Evolutionary conservation across 2,888 invertebrate genomes (phyloP).

Genomic region (Luperina testacea): DNA sequence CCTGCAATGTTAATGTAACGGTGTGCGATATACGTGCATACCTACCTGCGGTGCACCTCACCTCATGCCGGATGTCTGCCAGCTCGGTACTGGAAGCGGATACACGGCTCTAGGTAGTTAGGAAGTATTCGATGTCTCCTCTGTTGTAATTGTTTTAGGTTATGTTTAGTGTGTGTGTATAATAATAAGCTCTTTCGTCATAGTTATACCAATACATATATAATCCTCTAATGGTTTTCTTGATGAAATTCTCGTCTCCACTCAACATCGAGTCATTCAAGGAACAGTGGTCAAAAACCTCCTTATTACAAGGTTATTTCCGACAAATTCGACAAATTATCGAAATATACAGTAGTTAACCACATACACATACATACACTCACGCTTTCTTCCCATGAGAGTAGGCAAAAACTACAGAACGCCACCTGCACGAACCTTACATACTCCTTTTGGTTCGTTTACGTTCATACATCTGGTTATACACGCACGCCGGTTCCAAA

Average conservation of each 20-base stretch:
- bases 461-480: too few relatives aligned
- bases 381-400: too few relatives aligned
- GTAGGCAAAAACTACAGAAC: too few relatives aligned
- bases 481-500: too few relatives aligned
- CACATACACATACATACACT: too few relatives aligned
- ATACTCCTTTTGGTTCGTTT: too few relatives aligned
- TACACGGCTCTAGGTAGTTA: not conserved
- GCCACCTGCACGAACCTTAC: too few relatives aligned
- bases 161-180: not conserved
- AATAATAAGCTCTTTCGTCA: not conserved
- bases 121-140: not conserved
- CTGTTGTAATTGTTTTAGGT: not conserved
- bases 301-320: not conserved
- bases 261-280: not conserved
- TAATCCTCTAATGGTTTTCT: not conserved
- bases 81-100: not conserved
- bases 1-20: conserved; percentile 41
- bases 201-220: not conserved
- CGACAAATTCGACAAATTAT: not conserved
- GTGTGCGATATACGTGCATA: not conserved
- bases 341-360: not conserved
- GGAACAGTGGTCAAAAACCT: not conserved
- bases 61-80: not conserved
- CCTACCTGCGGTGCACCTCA: not conserved
- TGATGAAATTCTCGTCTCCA: not conserved